Evolutionary conservation across 2,888 invertebrate genomes (phyloP).

Genomic region (Erebia ligea): DNA sequence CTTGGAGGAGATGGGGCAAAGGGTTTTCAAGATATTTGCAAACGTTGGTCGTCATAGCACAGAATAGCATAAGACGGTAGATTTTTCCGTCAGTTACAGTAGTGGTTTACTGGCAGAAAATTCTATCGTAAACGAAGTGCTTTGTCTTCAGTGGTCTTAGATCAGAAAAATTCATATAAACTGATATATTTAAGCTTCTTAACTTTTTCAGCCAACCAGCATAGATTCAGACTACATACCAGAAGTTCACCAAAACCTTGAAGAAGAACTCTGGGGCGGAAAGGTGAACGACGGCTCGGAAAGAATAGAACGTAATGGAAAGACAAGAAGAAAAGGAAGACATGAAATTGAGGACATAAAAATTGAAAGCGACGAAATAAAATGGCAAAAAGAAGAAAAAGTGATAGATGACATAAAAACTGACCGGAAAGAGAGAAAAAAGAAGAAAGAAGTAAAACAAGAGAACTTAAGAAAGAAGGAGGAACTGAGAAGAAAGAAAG

Average conservation of each 20-base stretch:
- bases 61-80: not conserved
- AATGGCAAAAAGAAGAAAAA: not conserved
- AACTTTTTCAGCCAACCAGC: constrained; percentile 62
- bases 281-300: constrained; percentile 59
- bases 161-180: not conserved
- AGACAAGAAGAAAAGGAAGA: constrained; percentile 51
- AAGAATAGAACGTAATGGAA: constrained; percentile 66
- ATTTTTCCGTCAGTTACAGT: too few species aligned
- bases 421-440: not conserved
- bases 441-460: constrained; percentile 25
- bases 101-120: too few species aligned
- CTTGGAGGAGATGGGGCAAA: too few species aligned
- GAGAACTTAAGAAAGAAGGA: constrained; percentile 65
- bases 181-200: not conserved
- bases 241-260: constrained; percentile 67
- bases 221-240: constrained; percentile 73
- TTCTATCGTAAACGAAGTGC: not conserved
- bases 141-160: not conserved
- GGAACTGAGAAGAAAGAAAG: constrained; percentile 62
- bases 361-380: not conserved
- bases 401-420: not conserved
- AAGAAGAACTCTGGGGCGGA: constrained; percentile 67
- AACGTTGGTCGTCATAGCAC: too few species aligned
- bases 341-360: not conserved
- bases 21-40: too few species aligned